A percentile compares a stretch with the other conserved stretches of the same genome.
Conservation (phyloP, 92 coral and sea anemone species). For the Bergia puertoricense region DNA sequence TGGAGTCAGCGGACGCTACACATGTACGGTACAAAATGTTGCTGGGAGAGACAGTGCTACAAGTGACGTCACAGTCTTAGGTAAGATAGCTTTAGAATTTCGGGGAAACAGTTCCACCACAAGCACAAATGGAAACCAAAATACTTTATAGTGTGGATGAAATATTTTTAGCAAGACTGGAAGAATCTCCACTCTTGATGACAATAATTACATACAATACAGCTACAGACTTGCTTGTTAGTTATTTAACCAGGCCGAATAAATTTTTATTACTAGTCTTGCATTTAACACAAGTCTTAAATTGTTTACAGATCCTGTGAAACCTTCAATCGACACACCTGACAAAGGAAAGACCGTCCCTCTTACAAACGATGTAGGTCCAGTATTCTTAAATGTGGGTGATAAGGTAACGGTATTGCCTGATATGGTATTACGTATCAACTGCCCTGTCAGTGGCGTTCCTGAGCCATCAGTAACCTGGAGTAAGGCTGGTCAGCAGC, state of each 20-base stretch:
- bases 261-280: too few species aligned
- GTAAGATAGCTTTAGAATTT: background rate
- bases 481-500: slow-evolving; percentile 27
- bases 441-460: slow-evolving; percentile 35
- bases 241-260: too few species aligned
- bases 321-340: slow-evolving; percentile 28
- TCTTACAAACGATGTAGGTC: background rate
- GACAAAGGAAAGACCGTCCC: slow-evolving; percentile 14
- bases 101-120: too few species aligned
- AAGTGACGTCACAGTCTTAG: slow-evolving; percentile 30
- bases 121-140: too few species aligned
- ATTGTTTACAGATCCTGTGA: background rate
- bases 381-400: background rate
- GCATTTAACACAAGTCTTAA: too few species aligned
- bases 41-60: slow-evolving; percentile 31
- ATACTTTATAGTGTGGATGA: too few species aligned
- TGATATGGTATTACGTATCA: slow-evolving; percentile 1
- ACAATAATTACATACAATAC: too few species aligned
- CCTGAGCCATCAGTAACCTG: slow-evolving; percentile 25
- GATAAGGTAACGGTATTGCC: slow-evolving; percentile 29
- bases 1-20: slow-evolving; percentile 39
- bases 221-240: too few species aligned
- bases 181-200: too few species aligned
- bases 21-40: slow-evolving; percentile 35
- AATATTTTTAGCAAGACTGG: too few species aligned